Conservation (phyloP, 2,113 vertebrate species). For the Thamnaconus septentrionalis region DNA sequence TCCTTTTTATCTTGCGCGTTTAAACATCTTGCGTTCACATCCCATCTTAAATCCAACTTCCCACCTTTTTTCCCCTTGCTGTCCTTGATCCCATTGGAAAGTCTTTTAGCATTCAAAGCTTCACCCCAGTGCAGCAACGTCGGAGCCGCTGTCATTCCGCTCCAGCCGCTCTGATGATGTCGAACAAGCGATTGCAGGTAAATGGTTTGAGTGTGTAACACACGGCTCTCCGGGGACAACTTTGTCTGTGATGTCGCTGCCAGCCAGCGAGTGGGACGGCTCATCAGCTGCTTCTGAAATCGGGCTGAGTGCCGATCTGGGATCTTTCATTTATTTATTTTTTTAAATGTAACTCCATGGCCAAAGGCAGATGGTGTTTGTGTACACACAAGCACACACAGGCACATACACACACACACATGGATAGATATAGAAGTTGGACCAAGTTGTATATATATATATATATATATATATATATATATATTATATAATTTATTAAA, state of each 20-base stretch:
- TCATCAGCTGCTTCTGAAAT: slow-evolving; percentile 71
- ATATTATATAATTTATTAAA: too few species aligned
- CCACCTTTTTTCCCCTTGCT: not conserved
- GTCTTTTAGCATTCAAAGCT: slow-evolving; percentile 4
- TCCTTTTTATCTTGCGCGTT: too few species aligned
- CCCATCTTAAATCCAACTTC: too few species aligned
- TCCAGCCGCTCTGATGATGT: slow-evolving; percentile 21
- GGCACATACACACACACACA: slow-evolving; percentile 10
- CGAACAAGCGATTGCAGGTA: slow-evolving; percentile 40
- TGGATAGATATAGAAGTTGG: not conserved
- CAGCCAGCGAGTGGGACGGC: slow-evolving; percentile 63
- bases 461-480: not conserved
- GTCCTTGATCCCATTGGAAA: slow-evolving; percentile 4
- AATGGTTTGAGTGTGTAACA: slow-evolving; percentile 39
- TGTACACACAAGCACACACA: slow-evolving; percentile 9
- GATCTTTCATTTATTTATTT: slow-evolving; percentile 31
- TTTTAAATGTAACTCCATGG: slow-evolving; percentile 32
- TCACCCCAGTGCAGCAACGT: slow-evolving; percentile 7
- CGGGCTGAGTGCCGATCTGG: slow-evolving; percentile 59
- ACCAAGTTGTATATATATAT: not conserved
- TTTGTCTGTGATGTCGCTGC: slow-evolving; percentile 65
- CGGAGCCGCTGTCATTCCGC: slow-evolving; percentile 15
- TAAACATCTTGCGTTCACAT: too few species aligned
- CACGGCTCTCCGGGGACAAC: slow-evolving; percentile 55
- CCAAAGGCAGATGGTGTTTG: slow-evolving; percentile 16